Conservation (phyloP, 2,888 invertebrate species). For the Coelopa pilipes region DNA sequence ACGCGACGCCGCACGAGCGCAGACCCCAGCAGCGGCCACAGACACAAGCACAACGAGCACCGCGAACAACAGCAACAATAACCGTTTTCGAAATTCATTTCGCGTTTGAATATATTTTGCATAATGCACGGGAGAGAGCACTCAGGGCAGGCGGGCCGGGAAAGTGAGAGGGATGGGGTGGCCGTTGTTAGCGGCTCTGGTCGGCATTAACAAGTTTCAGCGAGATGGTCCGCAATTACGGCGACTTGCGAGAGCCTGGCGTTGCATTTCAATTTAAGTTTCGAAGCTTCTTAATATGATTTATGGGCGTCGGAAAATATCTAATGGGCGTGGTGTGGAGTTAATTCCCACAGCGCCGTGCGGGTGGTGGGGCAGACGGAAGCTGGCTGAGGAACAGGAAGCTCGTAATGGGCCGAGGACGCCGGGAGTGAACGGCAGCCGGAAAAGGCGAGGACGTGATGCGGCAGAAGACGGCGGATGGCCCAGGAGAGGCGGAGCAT, state of each 20-base stretch:
- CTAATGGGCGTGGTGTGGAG: neutral
- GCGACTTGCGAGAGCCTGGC: neutral
- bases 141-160: no score
- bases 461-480: neutral
- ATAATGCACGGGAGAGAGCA: neutral
- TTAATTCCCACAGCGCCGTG: neutral
- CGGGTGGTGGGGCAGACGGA: neutral
- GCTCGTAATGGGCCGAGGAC: neutral
- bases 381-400: neutral
- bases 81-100: constrained; percentile 16
- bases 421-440: neutral
- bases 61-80: no score
- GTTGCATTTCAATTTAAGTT: constrained; percentile 28
- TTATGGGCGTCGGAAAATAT: constrained; percentile 4
- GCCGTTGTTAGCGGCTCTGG: neutral
- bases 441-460: neutral
- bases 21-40: neutral
- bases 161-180: no score
- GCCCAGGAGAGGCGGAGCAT: neutral
- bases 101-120: constrained; percentile 24
- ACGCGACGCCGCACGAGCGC: neutral
- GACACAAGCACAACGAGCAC: neutral
- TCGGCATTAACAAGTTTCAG: constrained; percentile 8
- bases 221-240: constrained; percentile 16
- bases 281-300: constrained; percentile 12